Evolutionary conservation across 1,140 invertebrate species (phyloP), one percentile per base, ranked within the genome.

Genomic region (Brachystomella parvula): DNA sequence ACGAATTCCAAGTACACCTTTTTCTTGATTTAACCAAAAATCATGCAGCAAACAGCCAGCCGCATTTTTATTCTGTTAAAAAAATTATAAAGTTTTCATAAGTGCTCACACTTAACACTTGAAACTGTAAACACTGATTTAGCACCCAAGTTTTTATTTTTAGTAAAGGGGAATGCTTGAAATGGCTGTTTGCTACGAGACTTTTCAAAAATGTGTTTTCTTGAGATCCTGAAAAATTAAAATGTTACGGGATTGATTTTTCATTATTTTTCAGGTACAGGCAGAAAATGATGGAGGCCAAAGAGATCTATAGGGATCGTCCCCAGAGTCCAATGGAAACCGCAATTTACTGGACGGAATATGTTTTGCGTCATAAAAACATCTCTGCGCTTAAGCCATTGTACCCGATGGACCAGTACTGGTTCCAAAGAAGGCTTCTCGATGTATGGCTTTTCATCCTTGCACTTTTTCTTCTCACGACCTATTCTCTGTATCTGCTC

Each of bases 261-360:
- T 12, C 12, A 6, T 17, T 15, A 17, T 9, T 53, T 24, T 53
- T 53, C 12, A 53, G 66, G 64, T 69, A 66, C 61, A 62, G 24
- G 2, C 19, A 31, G 17, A 61, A 61, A 3, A 62, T 69, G 44
- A 57, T 62, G 56, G 0, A 21, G 28, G 21, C 64, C 2, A 61
- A 53, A 21, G 47, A 58, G 35, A 17, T 49, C 15, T 71, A 66
- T 33, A 62, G 47, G 32, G 68, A 70, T 31, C 64, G 62, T 6
- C 68, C 63, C 30, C 26, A 21, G 21, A 61, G 56, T n/a, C 64
- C 68, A 0, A 33, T 66, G 3, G 68, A 70, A 17, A 61, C 61
- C 19, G 68, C 64, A 6, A 17, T 70, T 6, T 70, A 44, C 35
- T 70, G 68, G 68, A 66, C 65, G 28, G 68, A 70, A n/a, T 70